Evolutionary conservation across 2,888 invertebrate genomes (phyloP), one percentile per base, ranked within the genome.

Genomic region (Endotricha flammealis): DNA sequence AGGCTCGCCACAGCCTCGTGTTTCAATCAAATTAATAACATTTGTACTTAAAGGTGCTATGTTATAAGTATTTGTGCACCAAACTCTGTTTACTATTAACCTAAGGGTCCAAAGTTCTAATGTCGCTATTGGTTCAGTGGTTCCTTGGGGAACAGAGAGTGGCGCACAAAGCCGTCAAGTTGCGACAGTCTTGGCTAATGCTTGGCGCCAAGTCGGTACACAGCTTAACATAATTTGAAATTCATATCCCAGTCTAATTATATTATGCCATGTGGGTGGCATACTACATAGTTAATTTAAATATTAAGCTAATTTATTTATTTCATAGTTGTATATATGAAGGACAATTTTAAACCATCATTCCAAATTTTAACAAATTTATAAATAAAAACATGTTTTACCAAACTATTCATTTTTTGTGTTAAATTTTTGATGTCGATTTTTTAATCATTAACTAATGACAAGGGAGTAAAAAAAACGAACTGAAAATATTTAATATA

Each of bases 381-480:
- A 32, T 16, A 32, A 42, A 20, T 20, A 20, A 16, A 20, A 20
- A 8, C 48, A 37, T 45, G 37, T 43, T 35, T 33, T 25, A 20
- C 6, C 33, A 39, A 38, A 38, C 39, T 43, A 31, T 29, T 36
- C 36, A 13, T 13, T 32, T 32, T 25, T 25, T 10, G 12, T 33
- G 24, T 13, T 13, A 41, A 50, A 47, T 50, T 64, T 66, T 66
- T 64, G 60, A 66, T 57, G 59, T 68, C 62, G 53, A 57, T 66
- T 65, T 62, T 60, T 61, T 65, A 70, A 69, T 66, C 67, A 66
- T 67, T 58, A 60, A 60, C 42, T 67, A 69, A 69, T 65, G 57
- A 71, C 72, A 78, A 76, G 75, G 73, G 78, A 77, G 61, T 77
- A 72, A 79, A 81, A 81, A 72, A 79, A 81, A 81, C 68, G 82